Evolutionary conservation across 2,113 vertebrate genomes (phyloP), one percentile per base, ranked within the genome.

Genomic region (Oceanodroma tethys): DNA sequence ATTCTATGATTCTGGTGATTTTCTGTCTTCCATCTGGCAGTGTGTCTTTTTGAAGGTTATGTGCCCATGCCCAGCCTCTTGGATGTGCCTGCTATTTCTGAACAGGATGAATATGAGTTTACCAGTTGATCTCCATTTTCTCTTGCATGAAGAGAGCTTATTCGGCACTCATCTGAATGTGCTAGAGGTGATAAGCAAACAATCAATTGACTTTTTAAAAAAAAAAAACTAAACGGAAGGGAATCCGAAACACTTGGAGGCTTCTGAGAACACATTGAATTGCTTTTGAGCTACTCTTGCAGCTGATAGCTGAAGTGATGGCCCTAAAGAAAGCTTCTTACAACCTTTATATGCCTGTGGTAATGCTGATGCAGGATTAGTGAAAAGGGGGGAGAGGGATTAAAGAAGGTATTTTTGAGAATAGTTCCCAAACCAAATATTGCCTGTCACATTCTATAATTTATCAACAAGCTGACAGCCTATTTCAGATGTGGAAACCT

Each of bases 401-500:
- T 66, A 89, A 70, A 93, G 63, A 16, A 86, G 59, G 47, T 21
- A 67, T 81, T 89, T 73, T 55, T 65, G 65, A 84, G 84, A 94
- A 9, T 30, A 36, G 38, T 30, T 94, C 73, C 81, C 73, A 55
- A 81, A 43, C 47, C 72, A 63, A 94, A 56, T 71, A 84, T 23
- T 91, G 84, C 93, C 72, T 56, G 36, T 89, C 45, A 21, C 11
- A 2, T 91, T 87, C 65, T 71, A 5, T 36, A 56, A 85, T 82
- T 93, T 90, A 96, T 90, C 81, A 91, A 38, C 76, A 67, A 68
- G 84, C 89, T 67, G 76, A 74, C 94, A 96, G 94, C 65, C 78
- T 85, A 25, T 67, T 97, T 89, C 81, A 59, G 71, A 59, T 81
- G 89, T 94, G 96, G 96, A 96, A 87, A 84, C 43, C 43, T 91